phyloP scores from a whole-genome alignment of 2,113 vertebrate genomes.

The Chlorocebus sabaeus region DNA sequence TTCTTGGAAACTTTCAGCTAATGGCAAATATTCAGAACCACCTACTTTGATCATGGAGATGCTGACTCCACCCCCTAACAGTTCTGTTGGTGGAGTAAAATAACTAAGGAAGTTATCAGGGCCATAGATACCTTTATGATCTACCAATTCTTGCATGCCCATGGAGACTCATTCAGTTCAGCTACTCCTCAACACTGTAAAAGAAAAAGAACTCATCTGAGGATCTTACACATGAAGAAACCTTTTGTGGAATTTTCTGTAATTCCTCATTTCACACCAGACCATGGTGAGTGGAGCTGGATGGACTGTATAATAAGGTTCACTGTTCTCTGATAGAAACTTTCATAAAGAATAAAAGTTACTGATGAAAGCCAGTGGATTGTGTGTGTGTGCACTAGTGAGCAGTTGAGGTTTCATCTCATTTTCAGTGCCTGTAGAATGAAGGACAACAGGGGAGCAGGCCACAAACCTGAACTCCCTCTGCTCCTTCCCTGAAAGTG shows the following conservation, averaged over 20 bases:
- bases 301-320: conserved; percentile 79
- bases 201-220: conserved; percentile 83
- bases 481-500: conserved; percentile 78
- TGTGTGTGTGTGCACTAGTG: conserved; percentile 43
- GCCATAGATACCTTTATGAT: conserved; percentile 72
- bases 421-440: conserved; percentile 79
- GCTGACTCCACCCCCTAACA: conserved; percentile 70
- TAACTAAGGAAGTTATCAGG: conserved; percentile 54
- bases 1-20: neutral
- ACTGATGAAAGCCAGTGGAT: conserved; percentile 80
- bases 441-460: conserved; percentile 79
- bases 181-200: conserved; percentile 61
- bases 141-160: conserved; percentile 34
- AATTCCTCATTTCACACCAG: conserved; percentile 60
- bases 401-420: conserved; percentile 62
- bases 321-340: conserved; percentile 68
- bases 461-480: conserved; percentile 78
- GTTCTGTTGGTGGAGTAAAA: conserved; percentile 27
- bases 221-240: conserved; percentile 68
- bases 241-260: conserved; percentile 54
- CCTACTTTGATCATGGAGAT: neutral
- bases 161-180: conserved; percentile 62
- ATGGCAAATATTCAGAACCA: neutral
- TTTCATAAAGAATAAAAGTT: conserved; percentile 78
- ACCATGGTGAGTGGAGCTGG: conserved; percentile 53